Evolutionary conservation across 2,888 invertebrate genomes (phyloP), one percentile per base, ranked within the genome.

Genomic region (Sarcophaga variegata): DNA sequence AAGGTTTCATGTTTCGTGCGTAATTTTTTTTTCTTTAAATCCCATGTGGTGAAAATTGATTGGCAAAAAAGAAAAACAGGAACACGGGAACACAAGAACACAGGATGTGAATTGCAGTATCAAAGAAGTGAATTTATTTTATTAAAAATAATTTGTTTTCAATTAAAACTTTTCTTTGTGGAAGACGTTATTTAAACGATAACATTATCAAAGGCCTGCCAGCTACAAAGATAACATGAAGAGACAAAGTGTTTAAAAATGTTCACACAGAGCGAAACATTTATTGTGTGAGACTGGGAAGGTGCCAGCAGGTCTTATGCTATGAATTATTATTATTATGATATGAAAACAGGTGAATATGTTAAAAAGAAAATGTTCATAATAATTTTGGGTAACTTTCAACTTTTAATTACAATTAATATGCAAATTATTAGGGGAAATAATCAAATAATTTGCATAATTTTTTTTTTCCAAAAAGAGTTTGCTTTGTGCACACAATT

Each of bases 381-480:
- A 37, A 37, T 37, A 37, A 37, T 78, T 59, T 78, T 63, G 64
- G 17, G 6, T 54, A 85, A 79, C 62, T 85, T 82, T 79, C 17
- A 85, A 86, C 76, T 86, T 86, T 86, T 83, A 86, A 86, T 86
- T 86, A 70, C 83, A 37, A 37, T 37, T 37, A 37, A 37, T 37
- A 37, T 37, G 37, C 37, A 37, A 37, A 37, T 74, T 69, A 67
- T 79, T 80, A 47, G 75, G 63, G n/a, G 59, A 74, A 83, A 83
- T 86, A 77, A 86, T 86, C 83, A 86, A 80, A 83, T 83, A 86
- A 74, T 81, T 79, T n/a, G 25, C 14, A 27, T 27, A 4, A 8
- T 49, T 69, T 67, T 62, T 54, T 37, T 59, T 22, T 72, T 17
- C 2, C 6, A 2, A 10, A 37, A 37, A 37, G 37, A 37, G 37